phyloP scores from a whole-genome alignment of 2,888 invertebrate genomes.

The Schizotus pectinicornis region DNA sequence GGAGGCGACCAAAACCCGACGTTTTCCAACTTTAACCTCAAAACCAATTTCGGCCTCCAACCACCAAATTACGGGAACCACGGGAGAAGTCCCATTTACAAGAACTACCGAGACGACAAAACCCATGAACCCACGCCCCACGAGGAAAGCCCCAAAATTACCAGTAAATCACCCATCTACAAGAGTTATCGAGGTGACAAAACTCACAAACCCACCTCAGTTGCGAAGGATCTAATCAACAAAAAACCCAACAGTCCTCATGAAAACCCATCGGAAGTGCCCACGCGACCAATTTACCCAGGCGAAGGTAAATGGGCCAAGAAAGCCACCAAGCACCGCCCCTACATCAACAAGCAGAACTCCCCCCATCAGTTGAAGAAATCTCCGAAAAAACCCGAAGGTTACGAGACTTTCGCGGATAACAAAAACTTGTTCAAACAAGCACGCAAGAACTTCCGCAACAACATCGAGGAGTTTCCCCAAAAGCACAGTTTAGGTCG shows the following conservation, averaged over 20 bases:
- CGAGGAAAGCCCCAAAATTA: too few relatives aligned
- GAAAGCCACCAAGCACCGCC: conserved; percentile 48
- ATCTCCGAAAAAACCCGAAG: conserved; percentile 58
- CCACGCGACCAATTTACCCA: conserved; percentile 54
- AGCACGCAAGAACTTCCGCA: conserved; percentile 38
- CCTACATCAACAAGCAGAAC: conserved; percentile 38
- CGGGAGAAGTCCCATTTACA: neutral
- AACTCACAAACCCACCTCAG: conserved; percentile 41
- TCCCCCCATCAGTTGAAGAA: conserved; percentile 31
- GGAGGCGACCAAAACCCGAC: neutral
- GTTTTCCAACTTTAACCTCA: too few relatives aligned
- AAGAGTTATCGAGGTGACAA: conserved; percentile 44
- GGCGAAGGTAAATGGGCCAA: conserved; percentile 55
- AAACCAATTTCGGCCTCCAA: conserved; percentile 12
- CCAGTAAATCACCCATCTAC: conserved; percentile 7
- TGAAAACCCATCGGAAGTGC: conserved; percentile 46
- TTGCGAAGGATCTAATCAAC: conserved; percentile 27
- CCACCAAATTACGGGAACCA: neutral
- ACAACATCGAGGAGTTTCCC: conserved; percentile 34
- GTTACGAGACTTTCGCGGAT: conserved; percentile 64
- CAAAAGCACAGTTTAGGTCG: conserved; percentile 21
- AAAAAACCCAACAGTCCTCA: conserved; percentile 42
- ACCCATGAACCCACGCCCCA: too few relatives aligned
- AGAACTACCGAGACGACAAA: neutral
- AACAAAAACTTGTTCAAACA: conserved; percentile 58